Conservation (phyloP, 1,140 invertebrate genomes). For the Drosophila obscura region DNA sequence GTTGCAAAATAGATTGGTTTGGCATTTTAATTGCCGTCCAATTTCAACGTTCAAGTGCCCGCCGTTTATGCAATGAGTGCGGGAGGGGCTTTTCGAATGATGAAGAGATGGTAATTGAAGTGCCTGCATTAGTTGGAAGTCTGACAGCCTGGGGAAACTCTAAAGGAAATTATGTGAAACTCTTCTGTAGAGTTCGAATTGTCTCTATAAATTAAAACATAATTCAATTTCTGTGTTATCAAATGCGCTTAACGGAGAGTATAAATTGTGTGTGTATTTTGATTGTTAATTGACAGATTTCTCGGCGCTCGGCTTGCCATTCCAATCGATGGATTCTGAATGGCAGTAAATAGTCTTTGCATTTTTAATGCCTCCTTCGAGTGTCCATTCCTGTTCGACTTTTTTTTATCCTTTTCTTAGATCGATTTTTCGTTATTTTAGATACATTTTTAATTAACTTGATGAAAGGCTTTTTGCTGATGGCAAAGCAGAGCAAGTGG, state of each 20-base stretch:
- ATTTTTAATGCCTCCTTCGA: constrained; percentile 3
- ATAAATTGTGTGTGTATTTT: too few species aligned
- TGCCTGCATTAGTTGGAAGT: too few species aligned
- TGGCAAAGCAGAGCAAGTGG: background rate
- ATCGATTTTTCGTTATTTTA: constrained; percentile 33
- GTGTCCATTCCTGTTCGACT: constrained; percentile 23
- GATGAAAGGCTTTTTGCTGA: constrained; percentile 46
- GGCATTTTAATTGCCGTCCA: constrained; percentile 68
- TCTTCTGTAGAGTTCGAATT: too few species aligned
- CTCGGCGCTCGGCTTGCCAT: too few species aligned
- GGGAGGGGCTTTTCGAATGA: too few species aligned
- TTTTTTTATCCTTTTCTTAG: background rate
- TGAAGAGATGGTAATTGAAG: constrained; percentile 2
- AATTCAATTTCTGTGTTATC: too few species aligned
- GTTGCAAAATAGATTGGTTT: constrained; percentile 36
- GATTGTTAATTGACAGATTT: background rate
- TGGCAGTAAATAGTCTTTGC: background rate
- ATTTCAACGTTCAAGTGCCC: constrained; percentile 35
- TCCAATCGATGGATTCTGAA: too few species aligned
- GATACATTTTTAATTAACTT: constrained; percentile 60
- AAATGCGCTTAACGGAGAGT: too few species aligned
- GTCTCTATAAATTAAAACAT: too few species aligned
- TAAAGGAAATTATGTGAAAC: too few species aligned
- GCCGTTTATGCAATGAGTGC: background rate
- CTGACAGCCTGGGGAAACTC: too few species aligned